phyloP scores from a whole-genome alignment of 2,797 vertebrate genomes.

The Furcifer pardalis region DNA sequence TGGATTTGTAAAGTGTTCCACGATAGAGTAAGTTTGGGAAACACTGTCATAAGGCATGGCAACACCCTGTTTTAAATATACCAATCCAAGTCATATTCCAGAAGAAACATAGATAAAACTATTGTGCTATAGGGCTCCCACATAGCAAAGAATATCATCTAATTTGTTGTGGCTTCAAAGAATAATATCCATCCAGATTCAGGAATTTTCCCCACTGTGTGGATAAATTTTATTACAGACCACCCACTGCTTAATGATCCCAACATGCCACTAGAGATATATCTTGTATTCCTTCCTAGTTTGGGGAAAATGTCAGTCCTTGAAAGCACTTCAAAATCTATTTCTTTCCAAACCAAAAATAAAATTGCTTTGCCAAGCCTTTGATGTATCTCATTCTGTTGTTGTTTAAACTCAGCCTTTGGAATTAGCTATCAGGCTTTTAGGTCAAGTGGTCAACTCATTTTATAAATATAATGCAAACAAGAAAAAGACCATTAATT shows the following conservation, averaged over 20 bases:
- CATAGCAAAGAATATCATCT: neutral
- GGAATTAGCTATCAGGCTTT: neutral
- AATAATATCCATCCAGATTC: constrained; percentile 5
- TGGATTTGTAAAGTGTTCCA: too few species aligned
- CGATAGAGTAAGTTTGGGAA: too few species aligned
- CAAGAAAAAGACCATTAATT: neutral
- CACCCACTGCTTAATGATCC: constrained; percentile 4
- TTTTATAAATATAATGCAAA: constrained; percentile 14
- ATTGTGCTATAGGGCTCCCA: neutral
- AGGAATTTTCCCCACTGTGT: neutral
- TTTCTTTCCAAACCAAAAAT: constrained; percentile 4
- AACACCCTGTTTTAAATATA: neutral
- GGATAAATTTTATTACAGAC: constrained; percentile 12
- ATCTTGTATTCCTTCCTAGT: constrained; percentile 6
- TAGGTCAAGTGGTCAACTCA: neutral
- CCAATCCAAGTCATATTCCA: neutral
- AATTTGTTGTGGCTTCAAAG: neutral
- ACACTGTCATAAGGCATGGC: too few species aligned
- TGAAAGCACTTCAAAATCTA: constrained; percentile 19
- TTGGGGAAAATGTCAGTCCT: constrained; percentile 5
- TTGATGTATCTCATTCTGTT: constrained; percentile 9
- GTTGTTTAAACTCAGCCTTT: constrained; percentile 12
- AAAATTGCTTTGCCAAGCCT: constrained; percentile 6
- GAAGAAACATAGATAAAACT: neutral
- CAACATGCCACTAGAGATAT: neutral